Evolutionary conservation across 1,140 invertebrate genomes (phyloP).

Genomic region (Uloborus diversus): DNA sequence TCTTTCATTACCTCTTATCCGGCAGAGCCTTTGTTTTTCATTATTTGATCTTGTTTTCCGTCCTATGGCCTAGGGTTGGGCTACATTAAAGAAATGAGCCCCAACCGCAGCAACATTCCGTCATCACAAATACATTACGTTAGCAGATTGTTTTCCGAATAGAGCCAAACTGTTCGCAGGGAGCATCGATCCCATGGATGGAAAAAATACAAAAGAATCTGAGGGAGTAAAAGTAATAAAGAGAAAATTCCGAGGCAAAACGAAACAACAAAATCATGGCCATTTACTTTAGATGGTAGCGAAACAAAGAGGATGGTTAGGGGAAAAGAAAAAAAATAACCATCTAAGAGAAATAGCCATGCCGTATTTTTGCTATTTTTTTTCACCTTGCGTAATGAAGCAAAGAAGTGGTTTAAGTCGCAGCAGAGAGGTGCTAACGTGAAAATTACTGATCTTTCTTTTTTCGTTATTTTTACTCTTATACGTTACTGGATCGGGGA

Average conservation of each 20-base stretch:
- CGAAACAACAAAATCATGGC: slow-evolving; percentile 53
- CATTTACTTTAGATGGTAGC: slow-evolving; percentile 46
- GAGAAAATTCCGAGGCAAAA: slow-evolving; percentile 48
- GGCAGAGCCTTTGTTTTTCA: slow-evolving; percentile 35
- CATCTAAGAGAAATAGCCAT: too few species aligned
- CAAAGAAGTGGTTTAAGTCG: too few species aligned
- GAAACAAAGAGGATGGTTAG: slow-evolving; percentile 19
- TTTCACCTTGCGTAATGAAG: too few species aligned
- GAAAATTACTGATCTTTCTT: too few species aligned
- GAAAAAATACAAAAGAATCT: not conserved
- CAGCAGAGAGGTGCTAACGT: too few species aligned
- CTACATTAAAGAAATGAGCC: slow-evolving; percentile 51
- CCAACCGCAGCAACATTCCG: slow-evolving; percentile 22
- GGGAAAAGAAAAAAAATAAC: slow-evolving; percentile 19
- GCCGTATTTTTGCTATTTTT: too few species aligned
- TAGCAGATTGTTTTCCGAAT: slow-evolving; percentile 49
- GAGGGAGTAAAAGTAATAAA: slow-evolving; percentile 38
- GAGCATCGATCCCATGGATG: slow-evolving; percentile 3
- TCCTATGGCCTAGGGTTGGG: not conserved
- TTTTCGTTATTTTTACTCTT: too few species aligned
- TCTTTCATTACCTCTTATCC: not conserved
- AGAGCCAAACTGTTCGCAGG: not conserved
- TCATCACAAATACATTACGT: slow-evolving; percentile 56
- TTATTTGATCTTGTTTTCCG: slow-evolving; percentile 38
- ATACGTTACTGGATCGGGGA: too few species aligned